phyloP scores from a whole-genome alignment of 1,140 invertebrate genomes.

The Procambarus virginalis region DNA sequence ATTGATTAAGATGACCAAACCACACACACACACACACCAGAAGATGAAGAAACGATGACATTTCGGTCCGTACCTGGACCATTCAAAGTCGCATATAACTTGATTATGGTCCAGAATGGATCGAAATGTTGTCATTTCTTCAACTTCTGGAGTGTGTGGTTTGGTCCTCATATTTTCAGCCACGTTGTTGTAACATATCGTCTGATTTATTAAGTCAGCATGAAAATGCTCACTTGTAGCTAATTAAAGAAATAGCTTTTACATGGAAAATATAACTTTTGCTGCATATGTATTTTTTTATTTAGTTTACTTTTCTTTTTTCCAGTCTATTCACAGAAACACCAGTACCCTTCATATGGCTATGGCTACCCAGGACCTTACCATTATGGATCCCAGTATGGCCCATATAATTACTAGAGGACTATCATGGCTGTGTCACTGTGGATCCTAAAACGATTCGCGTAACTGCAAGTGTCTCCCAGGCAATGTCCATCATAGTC shows the following conservation, averaged over 20 bases:
- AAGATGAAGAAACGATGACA: no score
- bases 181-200: no score
- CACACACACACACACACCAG: no score
- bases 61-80: no score
- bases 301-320: constrained; percentile 69
- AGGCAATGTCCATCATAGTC: background rate
- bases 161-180: no score
- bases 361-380: constrained; percentile 88
- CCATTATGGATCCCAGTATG: constrained; percentile 86
- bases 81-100: no score
- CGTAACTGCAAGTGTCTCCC: background rate
- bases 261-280: no score
- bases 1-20: no score
- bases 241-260: background rate
- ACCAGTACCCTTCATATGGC: constrained; percentile 88
- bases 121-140: no score
- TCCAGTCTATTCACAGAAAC: constrained; percentile 94
- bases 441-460: constrained; percentile 4
- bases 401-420: constrained; percentile 80
- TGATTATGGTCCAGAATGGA: no score
- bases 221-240: background rate
- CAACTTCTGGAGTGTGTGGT: no score
- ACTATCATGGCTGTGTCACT: background rate
- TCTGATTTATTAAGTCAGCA: background rate
- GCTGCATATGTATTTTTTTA: background rate